Evolutionary conservation across 2,888 invertebrate genomes (phyloP), one percentile per base, ranked within the genome.

Genomic region (Gymnocheta viridis): DNA sequence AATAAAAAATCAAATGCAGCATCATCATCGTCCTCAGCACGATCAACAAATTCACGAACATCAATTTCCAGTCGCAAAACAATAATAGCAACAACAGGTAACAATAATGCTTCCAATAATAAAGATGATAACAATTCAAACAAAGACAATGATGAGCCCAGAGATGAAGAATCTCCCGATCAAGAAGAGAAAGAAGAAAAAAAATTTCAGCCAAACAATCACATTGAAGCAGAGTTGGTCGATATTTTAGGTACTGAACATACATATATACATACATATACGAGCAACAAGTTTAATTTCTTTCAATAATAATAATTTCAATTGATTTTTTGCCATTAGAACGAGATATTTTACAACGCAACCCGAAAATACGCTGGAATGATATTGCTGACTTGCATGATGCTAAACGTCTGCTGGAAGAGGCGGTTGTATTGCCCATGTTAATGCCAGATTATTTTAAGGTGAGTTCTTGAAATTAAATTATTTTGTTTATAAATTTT

Each of bases 381-480:
- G 98, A 97, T 90, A 98, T 98, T 89, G 98, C 98, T 0, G 98
- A 97, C 92, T 93, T 98, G 62, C 93, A 95, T 10, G 97, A 98
- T 91, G 98, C 98, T 6, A 98, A 98, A 91, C 93, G 97, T 85
- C 91, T 99, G 76, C 92, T 99, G 6, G 98, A 99, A 91, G 99
- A 99, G 92, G 99, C 99, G 32, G 98, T 99, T 9, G 98, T 99
- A 47, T 93, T 99, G 89, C 99, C 99, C 2, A 96, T 99, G 95
- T 95, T 97, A 94, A 98, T 99, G 96, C 99, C 99, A 1, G 98
- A 99, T 89, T 99, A 98, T 93, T 99, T 99, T 92, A 98, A 96
- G 93, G 98, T 96, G 92, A 88, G 88, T 87, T 86, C 19, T 27
- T 22, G 0, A 35, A 58, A n/a, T 19, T 10, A 17, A n/a, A n/a